A percentile compares a stretch with the other conserved stretches of the same genome.
These are phyloP conservation scores for Conus betulinus DNA, from an alignment of 1,140 invertebrate species.

Conservation along the genomic window DNA sequence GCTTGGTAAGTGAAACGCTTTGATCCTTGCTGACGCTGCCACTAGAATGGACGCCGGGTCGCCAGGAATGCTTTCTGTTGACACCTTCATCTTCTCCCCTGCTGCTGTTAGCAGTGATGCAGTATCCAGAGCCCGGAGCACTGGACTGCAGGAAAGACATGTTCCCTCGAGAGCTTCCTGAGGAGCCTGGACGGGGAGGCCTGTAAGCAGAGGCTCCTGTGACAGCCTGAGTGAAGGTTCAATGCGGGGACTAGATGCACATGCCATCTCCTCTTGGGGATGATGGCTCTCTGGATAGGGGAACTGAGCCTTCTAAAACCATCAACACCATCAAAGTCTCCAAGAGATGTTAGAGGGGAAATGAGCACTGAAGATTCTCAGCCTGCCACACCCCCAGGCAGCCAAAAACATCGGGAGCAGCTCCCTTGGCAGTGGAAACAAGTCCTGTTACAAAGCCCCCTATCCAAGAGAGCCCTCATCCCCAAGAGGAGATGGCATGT, in stretches of 20 bases:
- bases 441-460: too few relatives aligned
- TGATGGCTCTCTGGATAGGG: not conserved
- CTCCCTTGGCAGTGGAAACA: not conserved
- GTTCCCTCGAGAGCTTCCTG: constrained; percentile 14
- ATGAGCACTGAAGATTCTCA: constrained; percentile 11
- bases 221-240: not conserved
- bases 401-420: not conserved
- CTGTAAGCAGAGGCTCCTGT: constrained; percentile 21
- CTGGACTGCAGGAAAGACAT: not conserved
- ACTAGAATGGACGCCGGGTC: not conserved
- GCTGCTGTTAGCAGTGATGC: not conserved
- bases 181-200: not conserved
- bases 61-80: not conserved
- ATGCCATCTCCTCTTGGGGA: not conserved
- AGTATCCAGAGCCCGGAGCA: not conserved
- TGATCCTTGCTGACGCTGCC: not conserved
- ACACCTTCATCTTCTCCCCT: constrained; percentile 5
- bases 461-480: not conserved
- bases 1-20: constrained; percentile 14
- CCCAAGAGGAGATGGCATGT: not conserved
- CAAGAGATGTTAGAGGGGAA: constrained; percentile 16
- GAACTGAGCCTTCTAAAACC: not conserved
- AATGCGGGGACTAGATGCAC: not conserved
- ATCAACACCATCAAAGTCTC: not conserved
- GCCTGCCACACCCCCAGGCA: not conserved